A percentile compares a stretch with the other conserved stretches of the same genome.
These are phyloP conservation scores for Orthosia cruda DNA, from an alignment of 2,888 invertebrate genomes.

Conservation along the genomic window DNA sequence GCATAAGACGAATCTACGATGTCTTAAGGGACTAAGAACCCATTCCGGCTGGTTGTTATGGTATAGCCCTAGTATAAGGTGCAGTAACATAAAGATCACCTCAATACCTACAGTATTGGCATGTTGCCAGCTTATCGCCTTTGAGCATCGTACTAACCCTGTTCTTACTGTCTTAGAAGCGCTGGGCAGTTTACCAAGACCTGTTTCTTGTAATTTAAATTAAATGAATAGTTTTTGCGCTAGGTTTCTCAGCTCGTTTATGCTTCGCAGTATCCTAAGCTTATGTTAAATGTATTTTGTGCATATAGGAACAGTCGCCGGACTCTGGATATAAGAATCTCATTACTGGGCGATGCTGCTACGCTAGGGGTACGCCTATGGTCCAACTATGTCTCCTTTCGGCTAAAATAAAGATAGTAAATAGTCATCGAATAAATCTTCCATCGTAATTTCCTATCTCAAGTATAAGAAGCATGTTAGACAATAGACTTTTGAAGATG, in stretches of 20 bases:
- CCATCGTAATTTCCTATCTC: neutral
- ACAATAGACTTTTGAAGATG: no score
- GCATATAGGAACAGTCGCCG: neutral
- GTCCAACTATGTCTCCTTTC: neutral
- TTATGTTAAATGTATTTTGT: neutral
- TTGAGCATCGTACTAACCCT: conserved; percentile 42
- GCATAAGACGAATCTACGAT: neutral
- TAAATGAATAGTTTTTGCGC: conserved; percentile 26
- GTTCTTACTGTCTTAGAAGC: conserved; percentile 49
- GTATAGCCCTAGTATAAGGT: conserved; percentile 5
- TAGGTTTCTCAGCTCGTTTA: neutral
- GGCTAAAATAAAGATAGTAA: neutral
- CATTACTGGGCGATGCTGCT: neutral
- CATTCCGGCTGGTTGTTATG: conserved; percentile 13
- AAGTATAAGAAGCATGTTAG: neutral
- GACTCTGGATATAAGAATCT: neutral
- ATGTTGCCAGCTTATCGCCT: conserved; percentile 43
- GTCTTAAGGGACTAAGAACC: neutral
- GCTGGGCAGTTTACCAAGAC: conserved; percentile 27
- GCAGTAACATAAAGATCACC: conserved; percentile 46
- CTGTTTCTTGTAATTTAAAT: conserved; percentile 40
- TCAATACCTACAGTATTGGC: conserved; percentile 45
- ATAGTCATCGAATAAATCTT: neutral
- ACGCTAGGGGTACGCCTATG: neutral
- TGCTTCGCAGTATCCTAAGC: neutral